Base-by-base conservation (phyloP, 64 coral and sea anemone species). In the Porites lutea region DNA sequence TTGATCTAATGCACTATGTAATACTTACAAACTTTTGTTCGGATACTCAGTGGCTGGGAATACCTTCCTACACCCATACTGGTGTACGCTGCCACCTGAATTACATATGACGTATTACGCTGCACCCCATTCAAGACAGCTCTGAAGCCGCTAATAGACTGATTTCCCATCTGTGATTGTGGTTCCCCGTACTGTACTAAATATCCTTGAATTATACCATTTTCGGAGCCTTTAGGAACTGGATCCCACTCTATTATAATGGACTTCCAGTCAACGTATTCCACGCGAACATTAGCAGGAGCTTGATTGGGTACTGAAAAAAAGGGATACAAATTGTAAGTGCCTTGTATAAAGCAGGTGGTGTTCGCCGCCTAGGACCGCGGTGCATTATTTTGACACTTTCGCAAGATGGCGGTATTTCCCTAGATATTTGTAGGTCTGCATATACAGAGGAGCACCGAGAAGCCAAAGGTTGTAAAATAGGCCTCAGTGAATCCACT, bases 21-120 rank as follows among this genome's bases (percentile, higher is more conserved):
- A 70, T 37, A 80, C 78, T 80, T 61, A 80, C 78, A 80, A 52
- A 12, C 61, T 60, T 80, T 80, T 14, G 78, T 80, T 6, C 22
- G 20, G 5, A 27, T 52, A 13, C 6, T 27, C 13, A 80, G 59
- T 44, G 22, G 27, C 10, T 60, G 1, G 0, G 78, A 80, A 23
- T 43, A 80, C 3, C 37, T 55, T 80, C 78, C 78, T 15, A 57
- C 57, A 60, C 78, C 78, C 7, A 22, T 6, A 1, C 78, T 80
- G 16, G 78, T 80, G 78, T 13, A 54, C 10, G 78, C 78, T 60
- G 78, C 78, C n/a, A 80, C 78, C 22, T 57, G 57, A 57, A 80
- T 80, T 37, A 22, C 15, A 52, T 80, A 80, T 45, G 44, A 43
- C 0, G 54, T 80, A 19, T 80, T 16, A 43, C 43, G 10, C 12